phyloP scores from a whole-genome alignment of 2,113 vertebrate species.

The Corydoras sp. region DNA sequence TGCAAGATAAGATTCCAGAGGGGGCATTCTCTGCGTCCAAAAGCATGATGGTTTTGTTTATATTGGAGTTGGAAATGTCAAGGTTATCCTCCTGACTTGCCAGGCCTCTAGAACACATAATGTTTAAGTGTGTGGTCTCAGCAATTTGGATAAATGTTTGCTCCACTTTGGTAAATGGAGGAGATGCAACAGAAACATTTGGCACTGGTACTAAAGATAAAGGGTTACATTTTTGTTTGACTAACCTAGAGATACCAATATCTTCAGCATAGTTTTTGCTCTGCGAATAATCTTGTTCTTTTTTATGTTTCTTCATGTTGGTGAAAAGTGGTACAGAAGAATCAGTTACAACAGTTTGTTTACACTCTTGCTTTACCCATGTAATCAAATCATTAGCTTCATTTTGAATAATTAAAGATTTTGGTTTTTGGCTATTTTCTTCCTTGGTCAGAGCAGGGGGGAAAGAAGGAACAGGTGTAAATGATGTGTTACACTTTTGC shows the following conservation, averaged over 20 bases:
- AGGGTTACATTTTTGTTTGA: slow-evolving; percentile 12
- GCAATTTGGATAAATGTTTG: slow-evolving; percentile 92
- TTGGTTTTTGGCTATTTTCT: not conserved
- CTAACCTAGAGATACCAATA: not conserved
- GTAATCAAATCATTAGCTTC: not conserved
- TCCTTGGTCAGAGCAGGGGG: not conserved
- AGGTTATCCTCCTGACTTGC: slow-evolving; percentile 63
- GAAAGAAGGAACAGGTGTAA: not conserved
- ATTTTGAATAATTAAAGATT: not conserved
- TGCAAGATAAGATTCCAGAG: slow-evolving; percentile 46
- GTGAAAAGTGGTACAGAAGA: not conserved
- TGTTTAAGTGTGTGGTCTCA: slow-evolving; percentile 87
- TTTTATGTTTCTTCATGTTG: slow-evolving; percentile 44
- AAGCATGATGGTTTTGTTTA: slow-evolving; percentile 49
- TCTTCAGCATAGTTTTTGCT: not conserved
- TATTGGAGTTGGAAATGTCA: slow-evolving; percentile 51
- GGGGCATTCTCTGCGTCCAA: slow-evolving; percentile 45
- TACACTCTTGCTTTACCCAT: slow-evolving; percentile 1
- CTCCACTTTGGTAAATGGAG: slow-evolving; percentile 93
- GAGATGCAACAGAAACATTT: slow-evolving; percentile 77
- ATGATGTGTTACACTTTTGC: not conserved
- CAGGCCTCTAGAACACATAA: slow-evolving; percentile 85
- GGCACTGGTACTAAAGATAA: slow-evolving; percentile 50
- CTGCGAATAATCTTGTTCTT: not conserved
- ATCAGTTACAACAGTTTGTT: not conserved